These are phyloP conservation scores for Cynoglossus semilaevis DNA, from an alignment of 2,113 vertebrate species.

Conservation along the genomic window DNA sequence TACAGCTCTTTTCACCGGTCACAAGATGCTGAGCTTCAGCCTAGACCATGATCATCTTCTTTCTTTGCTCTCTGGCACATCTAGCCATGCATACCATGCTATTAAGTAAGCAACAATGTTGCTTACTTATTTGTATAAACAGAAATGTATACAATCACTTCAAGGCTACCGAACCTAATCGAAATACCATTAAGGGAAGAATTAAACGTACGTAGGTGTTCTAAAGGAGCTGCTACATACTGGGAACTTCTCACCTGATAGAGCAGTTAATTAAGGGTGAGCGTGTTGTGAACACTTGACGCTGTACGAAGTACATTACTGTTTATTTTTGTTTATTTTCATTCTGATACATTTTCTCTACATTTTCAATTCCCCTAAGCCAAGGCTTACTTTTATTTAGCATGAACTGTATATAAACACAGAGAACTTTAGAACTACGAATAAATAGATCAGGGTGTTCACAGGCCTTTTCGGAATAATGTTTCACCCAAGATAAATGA, in stretches of 20 bases:
- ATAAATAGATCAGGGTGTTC: constrained; percentile 8
- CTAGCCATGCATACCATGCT: too few species aligned
- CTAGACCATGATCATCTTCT: neutral
- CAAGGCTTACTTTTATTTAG: neutral
- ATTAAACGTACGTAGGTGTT: constrained; percentile 11
- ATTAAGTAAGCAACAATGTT: neutral
- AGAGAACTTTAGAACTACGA: neutral
- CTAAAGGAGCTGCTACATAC: constrained; percentile 4
- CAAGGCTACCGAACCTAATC: constrained; percentile 25
- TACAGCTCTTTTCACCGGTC: too few species aligned
- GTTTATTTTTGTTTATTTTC: too few species aligned
- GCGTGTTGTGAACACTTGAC: constrained; percentile 31
- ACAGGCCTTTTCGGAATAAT: neutral
- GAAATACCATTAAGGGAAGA: constrained; percentile 32
- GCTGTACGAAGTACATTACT: constrained; percentile 25
- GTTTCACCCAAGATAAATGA: too few species aligned
- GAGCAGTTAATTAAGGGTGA: constrained; percentile 25
- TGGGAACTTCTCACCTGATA: constrained; percentile 23
- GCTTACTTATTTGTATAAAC: constrained; percentile 13
- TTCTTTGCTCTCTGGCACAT: neutral
- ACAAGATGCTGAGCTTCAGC: too few species aligned
- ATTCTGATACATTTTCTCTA: constrained; percentile 12
- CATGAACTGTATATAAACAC: constrained; percentile 9
- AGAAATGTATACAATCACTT: constrained; percentile 26
- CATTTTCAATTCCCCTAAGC: constrained; percentile 25